Percentiles rank a stretch among this genome's conserved stretches.
Conservation (phyloP, 2,888 invertebrate genomes). For the Spilarctia lutea region DNA sequence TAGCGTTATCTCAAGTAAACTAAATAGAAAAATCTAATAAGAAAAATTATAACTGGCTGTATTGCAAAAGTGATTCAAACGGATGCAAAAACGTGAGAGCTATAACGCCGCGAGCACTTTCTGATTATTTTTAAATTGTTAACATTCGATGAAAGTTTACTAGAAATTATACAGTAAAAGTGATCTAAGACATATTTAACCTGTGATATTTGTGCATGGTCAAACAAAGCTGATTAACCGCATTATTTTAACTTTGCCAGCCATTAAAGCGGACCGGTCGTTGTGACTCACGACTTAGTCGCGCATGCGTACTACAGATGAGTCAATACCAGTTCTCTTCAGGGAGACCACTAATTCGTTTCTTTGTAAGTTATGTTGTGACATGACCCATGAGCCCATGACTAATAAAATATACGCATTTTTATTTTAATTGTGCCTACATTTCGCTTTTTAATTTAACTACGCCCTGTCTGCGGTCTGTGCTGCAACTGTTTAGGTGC, state of each 20-base stretch:
- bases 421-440: conserved; percentile 10
- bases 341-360: conserved; percentile 52
- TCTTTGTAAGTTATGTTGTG: conserved; percentile 47
- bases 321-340: conserved; percentile 63
- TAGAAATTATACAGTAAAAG: conserved; percentile 38
- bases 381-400: conserved; percentile 42
- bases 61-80: conserved; percentile 34
- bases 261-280: conserved; percentile 21
- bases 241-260: conserved; percentile 38
- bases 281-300: conserved; percentile 57
- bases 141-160: conserved; percentile 44
- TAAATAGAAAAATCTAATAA: conserved; percentile 32
- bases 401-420: conserved; percentile 21
- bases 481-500: not conserved
- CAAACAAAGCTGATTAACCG: conserved; percentile 35
- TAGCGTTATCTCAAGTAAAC: conserved; percentile 10
- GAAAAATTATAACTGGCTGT: conserved; percentile 26
- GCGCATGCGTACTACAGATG: conserved; percentile 72
- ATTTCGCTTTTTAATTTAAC: not conserved
- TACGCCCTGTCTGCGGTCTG: not conserved
- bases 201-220: conserved; percentile 38
- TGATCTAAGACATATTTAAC: conserved; percentile 35
- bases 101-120: conserved; percentile 37
- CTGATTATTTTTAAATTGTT: conserved; percentile 43
- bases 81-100: conserved; percentile 48